A percentile compares a stretch with the other conserved stretches of the same genome.
phyloP scores from a whole-genome alignment of 64 coral and sea anemone genomes.

The Pachyseris speciosa region DNA sequence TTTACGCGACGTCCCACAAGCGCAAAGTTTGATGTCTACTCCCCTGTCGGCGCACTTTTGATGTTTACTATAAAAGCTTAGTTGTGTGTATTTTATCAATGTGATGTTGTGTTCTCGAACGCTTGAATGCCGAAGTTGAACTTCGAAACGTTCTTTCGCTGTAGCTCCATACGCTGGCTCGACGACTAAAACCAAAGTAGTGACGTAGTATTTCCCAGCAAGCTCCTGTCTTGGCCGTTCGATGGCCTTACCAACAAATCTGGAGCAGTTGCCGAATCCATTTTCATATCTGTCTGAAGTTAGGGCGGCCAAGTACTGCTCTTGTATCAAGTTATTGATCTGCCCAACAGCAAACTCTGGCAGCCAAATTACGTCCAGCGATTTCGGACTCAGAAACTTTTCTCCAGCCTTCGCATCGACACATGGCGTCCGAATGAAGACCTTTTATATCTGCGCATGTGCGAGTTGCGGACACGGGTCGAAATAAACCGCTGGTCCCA shows the following conservation, averaged over 20 bases:
- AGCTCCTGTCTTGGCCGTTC: conserved; percentile 68
- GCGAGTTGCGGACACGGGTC: conserved; percentile 68
- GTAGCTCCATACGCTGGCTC: conserved; percentile 66
- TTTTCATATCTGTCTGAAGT: background rate
- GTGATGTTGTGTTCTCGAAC: conserved; percentile 68
- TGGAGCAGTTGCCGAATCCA: conserved; percentile 85
- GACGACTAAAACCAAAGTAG: conserved; percentile 76
- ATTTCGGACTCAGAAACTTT: conserved; percentile 60
- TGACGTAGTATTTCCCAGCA: conserved; percentile 63
- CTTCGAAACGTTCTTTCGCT: conserved; percentile 84
- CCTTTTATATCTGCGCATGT: conserved; percentile 88
- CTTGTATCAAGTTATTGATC: conserved; percentile 87
- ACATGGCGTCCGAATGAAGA: conserved; percentile 72
- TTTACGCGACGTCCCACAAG: conserved; percentile 51
- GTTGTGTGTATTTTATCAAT: conserved; percentile 63
- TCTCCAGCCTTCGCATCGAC: conserved; percentile 86
- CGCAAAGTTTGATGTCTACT: conserved; percentile 84
- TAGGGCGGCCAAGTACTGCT: conserved; percentile 53
- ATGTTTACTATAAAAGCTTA: conserved; percentile 82
- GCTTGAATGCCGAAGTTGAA: conserved; percentile 69
- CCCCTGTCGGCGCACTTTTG: conserved; percentile 77
- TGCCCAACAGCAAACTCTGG: conserved; percentile 84
- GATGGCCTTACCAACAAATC: conserved; percentile 79
- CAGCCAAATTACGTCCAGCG: conserved; percentile 70
- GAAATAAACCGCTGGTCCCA: conserved; percentile 61